phyloP scores from a whole-genome alignment of 2,888 invertebrate genomes.

The Polylopha cassiicola region DNA sequence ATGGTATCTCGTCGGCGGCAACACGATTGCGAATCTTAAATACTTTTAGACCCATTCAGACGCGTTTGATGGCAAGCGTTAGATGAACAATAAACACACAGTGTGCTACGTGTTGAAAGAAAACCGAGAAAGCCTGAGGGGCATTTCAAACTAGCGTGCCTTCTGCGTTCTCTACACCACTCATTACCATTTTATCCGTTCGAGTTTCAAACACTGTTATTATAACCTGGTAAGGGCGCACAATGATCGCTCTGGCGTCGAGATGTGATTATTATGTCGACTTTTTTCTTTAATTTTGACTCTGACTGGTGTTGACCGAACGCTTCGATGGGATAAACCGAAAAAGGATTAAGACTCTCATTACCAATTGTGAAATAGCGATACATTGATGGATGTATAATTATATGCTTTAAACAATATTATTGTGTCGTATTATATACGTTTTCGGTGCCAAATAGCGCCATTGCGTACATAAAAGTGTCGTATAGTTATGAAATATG shows the following conservation, averaged over 20 bases:
- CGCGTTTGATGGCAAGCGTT: slow-evolving; percentile 59
- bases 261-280: slow-evolving; percentile 43
- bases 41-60: slow-evolving; percentile 53
- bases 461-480: no score
- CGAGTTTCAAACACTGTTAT: slow-evolving; percentile 63
- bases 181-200: slow-evolving; percentile 68
- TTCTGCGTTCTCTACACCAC: slow-evolving; percentile 47
- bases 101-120: slow-evolving; percentile 72
- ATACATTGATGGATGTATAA: no score
- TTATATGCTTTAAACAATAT: no score
- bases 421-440: not conserved
- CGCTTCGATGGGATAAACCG: slow-evolving; percentile 30
- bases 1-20: slow-evolving; percentile 65
- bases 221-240: slow-evolving; percentile 62
- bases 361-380: slow-evolving; percentile 33
- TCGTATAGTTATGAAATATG: no score
- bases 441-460: not conserved
- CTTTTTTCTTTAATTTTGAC: slow-evolving; percentile 51
- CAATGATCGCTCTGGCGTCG: slow-evolving; percentile 59
- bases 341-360: slow-evolving; percentile 34
- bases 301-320: slow-evolving; percentile 34
- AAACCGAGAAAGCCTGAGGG: slow-evolving; percentile 53
- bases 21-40: slow-evolving; percentile 64
- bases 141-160: slow-evolving; percentile 59
- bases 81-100: slow-evolving; percentile 67